Conservation (phyloP, 1,140 invertebrate species). For the Nymphalis io region DNA sequence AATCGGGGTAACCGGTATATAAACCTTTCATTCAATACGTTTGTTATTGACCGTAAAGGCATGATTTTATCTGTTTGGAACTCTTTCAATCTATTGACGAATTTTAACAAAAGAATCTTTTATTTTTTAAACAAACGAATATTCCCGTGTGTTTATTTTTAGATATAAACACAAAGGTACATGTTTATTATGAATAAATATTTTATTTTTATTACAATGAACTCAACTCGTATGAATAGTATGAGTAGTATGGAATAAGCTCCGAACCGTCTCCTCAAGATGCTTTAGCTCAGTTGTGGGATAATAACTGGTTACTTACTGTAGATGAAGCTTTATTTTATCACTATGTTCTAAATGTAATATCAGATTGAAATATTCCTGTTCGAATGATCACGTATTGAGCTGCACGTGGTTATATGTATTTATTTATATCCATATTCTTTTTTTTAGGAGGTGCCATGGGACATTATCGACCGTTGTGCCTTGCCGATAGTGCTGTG, state of each 20-base stretch:
- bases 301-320: no score
- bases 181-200: no score
- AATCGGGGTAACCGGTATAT: background rate
- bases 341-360: no score
- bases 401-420: no score
- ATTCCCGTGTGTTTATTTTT: background rate
- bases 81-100: constrained; percentile 1
- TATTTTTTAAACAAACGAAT: constrained; percentile 1
- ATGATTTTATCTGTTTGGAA: background rate
- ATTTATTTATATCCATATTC: background rate
- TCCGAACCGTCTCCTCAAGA: no score
- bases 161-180: no score
- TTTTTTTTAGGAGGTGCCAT: constrained; percentile 82
- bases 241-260: no score
- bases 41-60: background rate
- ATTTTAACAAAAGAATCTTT: constrained; percentile 3
- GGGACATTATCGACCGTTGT: constrained; percentile 89
- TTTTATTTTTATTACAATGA: no score
- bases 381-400: background rate
- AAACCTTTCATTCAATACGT: constrained; percentile 1
- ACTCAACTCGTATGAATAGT: no score
- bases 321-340: no score
- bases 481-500: constrained; percentile 89
- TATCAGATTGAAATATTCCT: no score
- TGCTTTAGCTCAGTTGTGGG: no score